A percentile compares a stretch with the other conserved stretches of the same genome.
Evolutionary conservation across 2,113 vertebrate genomes (phyloP).

Genomic region (Paradisaea rubra): DNA sequence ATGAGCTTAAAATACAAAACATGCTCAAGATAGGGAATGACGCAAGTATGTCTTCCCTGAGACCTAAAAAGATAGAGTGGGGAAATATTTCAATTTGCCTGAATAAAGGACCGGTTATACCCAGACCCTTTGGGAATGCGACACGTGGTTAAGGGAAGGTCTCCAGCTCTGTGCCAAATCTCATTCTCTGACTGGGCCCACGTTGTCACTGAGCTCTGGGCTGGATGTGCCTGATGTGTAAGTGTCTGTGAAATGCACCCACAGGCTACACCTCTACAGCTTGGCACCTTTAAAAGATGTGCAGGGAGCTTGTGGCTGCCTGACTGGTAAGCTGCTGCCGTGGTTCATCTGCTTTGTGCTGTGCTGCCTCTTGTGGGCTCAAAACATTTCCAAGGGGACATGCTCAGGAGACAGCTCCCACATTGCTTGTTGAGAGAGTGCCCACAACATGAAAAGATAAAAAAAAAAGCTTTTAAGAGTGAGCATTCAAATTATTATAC

Average conservation of each 20-base stretch:
- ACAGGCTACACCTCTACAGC: neutral
- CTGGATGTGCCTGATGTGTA: neutral
- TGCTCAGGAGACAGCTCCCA: neutral
- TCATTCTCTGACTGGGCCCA: neutral
- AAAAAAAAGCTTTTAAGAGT: neutral
- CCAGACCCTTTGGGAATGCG: neutral
- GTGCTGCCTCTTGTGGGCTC: neutral
- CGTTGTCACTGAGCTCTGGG: neutral
- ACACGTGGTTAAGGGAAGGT: rapidly evolving
- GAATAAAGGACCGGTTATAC: neutral
- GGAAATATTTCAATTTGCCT: neutral
- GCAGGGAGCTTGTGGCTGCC: neutral
- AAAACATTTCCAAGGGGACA: neutral
- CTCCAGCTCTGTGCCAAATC: neutral
- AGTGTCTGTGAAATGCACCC: neutral
- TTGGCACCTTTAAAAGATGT: neutral
- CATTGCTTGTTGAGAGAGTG: neutral
- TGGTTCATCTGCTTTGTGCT: neutral
- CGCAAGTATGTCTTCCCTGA: rapidly evolving
- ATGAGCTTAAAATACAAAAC: neutral
- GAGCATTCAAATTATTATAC: neutral
- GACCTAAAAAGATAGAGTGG: neutral
- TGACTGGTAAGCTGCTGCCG: rapidly evolving
- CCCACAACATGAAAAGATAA: neutral
- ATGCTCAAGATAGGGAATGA: neutral